Conservation (phyloP, 1,140 invertebrate genomes). For the Aphis craccivora region DNA sequence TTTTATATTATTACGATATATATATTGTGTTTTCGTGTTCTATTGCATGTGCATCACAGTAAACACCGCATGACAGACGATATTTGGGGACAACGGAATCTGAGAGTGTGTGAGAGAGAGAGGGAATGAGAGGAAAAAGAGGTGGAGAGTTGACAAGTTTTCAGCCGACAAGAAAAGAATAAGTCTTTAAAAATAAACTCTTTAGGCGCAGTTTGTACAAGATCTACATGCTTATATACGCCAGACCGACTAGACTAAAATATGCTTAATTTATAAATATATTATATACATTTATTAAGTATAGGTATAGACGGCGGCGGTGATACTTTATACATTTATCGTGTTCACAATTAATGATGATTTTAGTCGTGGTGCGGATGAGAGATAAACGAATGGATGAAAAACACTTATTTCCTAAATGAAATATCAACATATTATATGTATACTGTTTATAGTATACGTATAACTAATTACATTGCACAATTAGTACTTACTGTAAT, state of each 20-base stretch:
- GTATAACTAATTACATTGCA: neutral
- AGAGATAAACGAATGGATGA: neutral
- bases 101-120: neutral
- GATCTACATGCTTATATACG: neutral
- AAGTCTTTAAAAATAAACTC: constrained; percentile 42
- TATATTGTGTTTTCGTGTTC: neutral
- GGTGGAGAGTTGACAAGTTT: constrained; percentile 37
- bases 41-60: neutral
- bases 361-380: neutral
- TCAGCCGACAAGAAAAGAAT: constrained; percentile 13
- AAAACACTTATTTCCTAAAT: neutral
- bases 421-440: neutral
- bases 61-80: neutral
- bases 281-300: neutral
- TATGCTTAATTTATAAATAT: neutral
- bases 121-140: neutral
- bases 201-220: neutral
- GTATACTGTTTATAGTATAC: too few species aligned
- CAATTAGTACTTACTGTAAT: neutral
- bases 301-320: neutral
- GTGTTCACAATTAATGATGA: neutral
- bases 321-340: neutral
- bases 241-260: neutral
- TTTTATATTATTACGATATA: neutral
- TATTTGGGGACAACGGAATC: neutral